Percentiles rank a stretch among this genome's conserved stretches.
Evolutionary conservation across 2,113 vertebrate species (phyloP).

Genomic region (Fulica atra): DNA sequence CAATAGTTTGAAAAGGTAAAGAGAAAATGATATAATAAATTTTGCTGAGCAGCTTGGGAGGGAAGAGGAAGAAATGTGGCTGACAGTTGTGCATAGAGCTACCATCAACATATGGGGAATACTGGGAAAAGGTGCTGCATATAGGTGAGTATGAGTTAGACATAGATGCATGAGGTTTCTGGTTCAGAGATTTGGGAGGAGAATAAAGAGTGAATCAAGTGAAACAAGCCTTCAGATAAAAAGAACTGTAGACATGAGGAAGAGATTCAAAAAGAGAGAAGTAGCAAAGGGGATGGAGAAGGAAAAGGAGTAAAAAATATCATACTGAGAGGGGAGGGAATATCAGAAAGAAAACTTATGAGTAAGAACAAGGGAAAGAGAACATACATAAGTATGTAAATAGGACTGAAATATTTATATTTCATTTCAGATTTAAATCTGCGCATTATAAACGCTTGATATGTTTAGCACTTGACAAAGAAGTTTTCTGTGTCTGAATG

Average conservation of each 20-base stretch:
- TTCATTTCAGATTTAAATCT: background rate
- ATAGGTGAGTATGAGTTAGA: background rate
- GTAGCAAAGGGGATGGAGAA: background rate
- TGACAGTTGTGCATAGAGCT: background rate
- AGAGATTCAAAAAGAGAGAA: background rate
- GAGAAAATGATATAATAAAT: background rate
- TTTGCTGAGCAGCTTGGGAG: background rate
- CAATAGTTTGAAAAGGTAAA: background rate
- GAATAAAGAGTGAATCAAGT: background rate
- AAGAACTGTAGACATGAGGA: background rate
- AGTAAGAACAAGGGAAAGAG: background rate
- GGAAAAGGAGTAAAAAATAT: background rate
- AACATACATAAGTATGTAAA: background rate
- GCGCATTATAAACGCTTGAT: background rate
- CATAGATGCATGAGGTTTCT: background rate
- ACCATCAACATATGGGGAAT: background rate
- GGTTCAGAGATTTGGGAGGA: background rate
- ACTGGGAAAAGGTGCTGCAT: background rate
- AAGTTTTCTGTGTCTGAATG: background rate
- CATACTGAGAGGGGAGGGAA: background rate
- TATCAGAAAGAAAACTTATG: background rate
- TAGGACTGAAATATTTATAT: background rate
- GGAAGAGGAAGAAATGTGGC: background rate
- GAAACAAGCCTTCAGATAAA: background rate
- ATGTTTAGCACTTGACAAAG: background rate